A percentile compares a stretch with the other conserved stretches of the same genome.
Conservation (phyloP, 2,113 vertebrate genomes). For the Rhinolophus sinicus region DNA sequence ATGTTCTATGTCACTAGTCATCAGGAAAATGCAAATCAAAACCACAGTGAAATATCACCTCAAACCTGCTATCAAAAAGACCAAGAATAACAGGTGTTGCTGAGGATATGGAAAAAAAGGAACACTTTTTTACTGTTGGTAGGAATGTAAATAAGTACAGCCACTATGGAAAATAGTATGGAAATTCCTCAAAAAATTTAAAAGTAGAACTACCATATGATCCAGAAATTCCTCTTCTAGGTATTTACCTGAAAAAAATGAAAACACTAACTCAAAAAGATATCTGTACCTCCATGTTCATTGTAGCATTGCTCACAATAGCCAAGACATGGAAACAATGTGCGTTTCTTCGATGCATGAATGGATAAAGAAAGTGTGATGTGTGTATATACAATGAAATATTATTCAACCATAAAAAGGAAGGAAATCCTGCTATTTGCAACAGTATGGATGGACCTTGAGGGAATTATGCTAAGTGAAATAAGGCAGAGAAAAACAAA, state of each 20-base stretch:
- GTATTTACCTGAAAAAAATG: not conserved
- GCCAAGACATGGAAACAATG: not conserved
- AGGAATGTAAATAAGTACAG: not conserved
- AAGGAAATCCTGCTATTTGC: no score
- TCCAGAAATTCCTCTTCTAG: not conserved
- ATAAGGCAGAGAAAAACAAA: not conserved
- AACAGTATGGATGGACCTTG: no score
- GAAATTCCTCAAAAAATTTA: not conserved
- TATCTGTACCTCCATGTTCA: not conserved
- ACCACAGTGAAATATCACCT: not conserved
- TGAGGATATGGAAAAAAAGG: not conserved
- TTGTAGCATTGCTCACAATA: not conserved
- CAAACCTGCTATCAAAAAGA: not conserved
- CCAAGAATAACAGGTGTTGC: not conserved
- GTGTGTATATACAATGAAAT: no score
- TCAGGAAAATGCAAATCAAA: not conserved
- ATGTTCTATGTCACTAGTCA: not conserved
- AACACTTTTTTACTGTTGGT: not conserved
- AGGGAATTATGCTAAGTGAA: no score
- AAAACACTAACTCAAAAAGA: not conserved
- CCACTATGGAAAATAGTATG: not conserved
- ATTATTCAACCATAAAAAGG: no score
- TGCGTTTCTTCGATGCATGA: not conserved
- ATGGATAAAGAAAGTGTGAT: not conserved
- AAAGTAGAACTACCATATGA: not conserved